A percentile compares a stretch with the other conserved stretches of the same genome.
Evolutionary conservation across 1,140 invertebrate genomes (phyloP).

Genomic region (Diorhabda elongata): DNA sequence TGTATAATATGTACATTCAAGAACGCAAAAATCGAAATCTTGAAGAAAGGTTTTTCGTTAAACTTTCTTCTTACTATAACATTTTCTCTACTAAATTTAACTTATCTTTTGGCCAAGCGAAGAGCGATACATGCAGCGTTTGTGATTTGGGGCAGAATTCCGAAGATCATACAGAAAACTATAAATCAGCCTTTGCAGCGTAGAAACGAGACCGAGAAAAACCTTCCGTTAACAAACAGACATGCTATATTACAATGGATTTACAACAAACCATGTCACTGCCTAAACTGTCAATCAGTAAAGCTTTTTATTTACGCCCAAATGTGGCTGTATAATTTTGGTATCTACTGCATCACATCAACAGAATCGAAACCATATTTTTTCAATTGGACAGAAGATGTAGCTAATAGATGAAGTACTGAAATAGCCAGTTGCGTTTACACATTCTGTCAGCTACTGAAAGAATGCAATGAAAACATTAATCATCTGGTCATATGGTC

Average conservation of each 20-base stretch:
- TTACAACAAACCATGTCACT: slow-evolving; percentile 33
- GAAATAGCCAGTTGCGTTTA: no score
- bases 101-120: slow-evolving; percentile 33
- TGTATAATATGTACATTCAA: slow-evolving; percentile 24
- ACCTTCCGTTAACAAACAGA: slow-evolving; percentile 4
- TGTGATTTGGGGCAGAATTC: slow-evolving; percentile 27
- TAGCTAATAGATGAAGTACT: slow-evolving; percentile 19
- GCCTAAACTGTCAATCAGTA: slow-evolving; percentile 30
- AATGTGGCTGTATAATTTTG: slow-evolving; percentile 32
- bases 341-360: slow-evolving; percentile 21
- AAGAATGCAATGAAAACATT: no score
- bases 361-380: slow-evolving; percentile 11
- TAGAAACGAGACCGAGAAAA: slow-evolving; percentile 17
- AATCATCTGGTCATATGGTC: slow-evolving; percentile 23
- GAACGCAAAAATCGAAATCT: slow-evolving; percentile 20
- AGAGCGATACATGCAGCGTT: slow-evolving; percentile 33
- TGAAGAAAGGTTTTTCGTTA: slow-evolving; percentile 14
- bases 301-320: slow-evolving; percentile 35
- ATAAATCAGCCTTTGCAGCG: slow-evolving; percentile 21
- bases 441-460: no score
- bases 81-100: slow-evolving; percentile 34
- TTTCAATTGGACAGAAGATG: slow-evolving; percentile 28
- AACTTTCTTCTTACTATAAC: slow-evolving; percentile 22
- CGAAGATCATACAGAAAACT: slow-evolving; percentile 26
- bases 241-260: slow-evolving; percentile 33